A percentile compares a stretch with the other conserved stretches of the same genome.
Evolutionary conservation across 1,140 invertebrate species (phyloP).

Genomic region (Ridgeia piscesae): DNA sequence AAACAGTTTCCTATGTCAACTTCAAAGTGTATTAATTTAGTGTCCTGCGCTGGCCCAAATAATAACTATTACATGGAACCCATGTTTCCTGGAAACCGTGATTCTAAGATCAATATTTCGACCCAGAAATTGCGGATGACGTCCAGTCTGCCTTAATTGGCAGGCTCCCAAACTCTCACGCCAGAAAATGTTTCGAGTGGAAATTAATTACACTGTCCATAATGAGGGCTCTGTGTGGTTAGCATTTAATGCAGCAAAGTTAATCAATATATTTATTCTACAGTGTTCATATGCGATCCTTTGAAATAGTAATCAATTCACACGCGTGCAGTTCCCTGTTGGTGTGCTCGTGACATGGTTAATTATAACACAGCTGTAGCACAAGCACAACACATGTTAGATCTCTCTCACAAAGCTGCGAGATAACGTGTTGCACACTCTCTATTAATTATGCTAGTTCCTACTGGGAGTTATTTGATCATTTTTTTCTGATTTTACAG

Average conservation of each 20-base stretch:
- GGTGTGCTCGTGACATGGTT: not conserved
- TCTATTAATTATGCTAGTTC: not conserved
- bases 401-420: not conserved
- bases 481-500: not conserved
- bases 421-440: not conserved
- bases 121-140: not conserved
- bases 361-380: not conserved
- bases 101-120: not conserved
- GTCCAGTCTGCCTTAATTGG: not conserved
- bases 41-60: not conserved
- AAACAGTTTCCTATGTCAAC: not conserved
- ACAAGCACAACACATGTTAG: not conserved
- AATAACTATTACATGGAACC: not conserved
- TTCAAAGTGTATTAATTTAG: not conserved
- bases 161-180: not conserved
- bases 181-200: not conserved
- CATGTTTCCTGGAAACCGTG: not conserved
- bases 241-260: not conserved
- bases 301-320: not conserved
- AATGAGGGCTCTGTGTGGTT: not conserved
- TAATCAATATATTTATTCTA: not conserved
- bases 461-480: not conserved
- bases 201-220: not conserved
- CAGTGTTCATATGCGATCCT: not conserved
- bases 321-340: not conserved